Evolutionary conservation across 1,140 invertebrate genomes (phyloP).

Genomic region (Manduca sexta): DNA sequence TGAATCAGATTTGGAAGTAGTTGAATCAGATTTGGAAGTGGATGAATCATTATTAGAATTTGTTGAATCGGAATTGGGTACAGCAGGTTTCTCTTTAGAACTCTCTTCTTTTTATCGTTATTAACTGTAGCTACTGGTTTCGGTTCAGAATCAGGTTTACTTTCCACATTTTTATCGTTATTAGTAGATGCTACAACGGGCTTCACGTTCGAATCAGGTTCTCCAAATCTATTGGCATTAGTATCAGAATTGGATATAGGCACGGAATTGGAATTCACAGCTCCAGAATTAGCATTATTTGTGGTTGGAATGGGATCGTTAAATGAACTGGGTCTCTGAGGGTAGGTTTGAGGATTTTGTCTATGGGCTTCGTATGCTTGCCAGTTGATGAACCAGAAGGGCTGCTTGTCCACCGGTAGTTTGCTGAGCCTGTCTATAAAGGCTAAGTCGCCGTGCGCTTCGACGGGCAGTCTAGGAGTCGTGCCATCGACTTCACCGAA

Average conservation of each 20-base stretch:
- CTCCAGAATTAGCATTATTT: neutral
- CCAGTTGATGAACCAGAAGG: constrained; percentile 74
- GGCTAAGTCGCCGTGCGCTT: constrained; percentile 66
- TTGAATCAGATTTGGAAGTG: no score
- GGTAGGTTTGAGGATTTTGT: constrained; percentile 51
- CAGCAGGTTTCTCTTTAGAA: no score
- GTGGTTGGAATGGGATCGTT: constrained; percentile 11
- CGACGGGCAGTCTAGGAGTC: constrained; percentile 41
- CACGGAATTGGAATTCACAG: neutral
- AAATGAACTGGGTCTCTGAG: constrained; percentile 42
- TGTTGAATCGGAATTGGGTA: no score
- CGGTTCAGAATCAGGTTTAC: constrained; percentile 11
- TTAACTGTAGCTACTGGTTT: no score
- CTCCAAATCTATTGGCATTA: constrained; percentile 2
- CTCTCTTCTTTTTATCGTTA: no score
- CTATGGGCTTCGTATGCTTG: constrained; percentile 43
- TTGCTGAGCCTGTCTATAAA: constrained; percentile 65
- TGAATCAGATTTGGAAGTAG: no score
- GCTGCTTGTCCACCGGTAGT: constrained; percentile 68
- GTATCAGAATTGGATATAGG: constrained; percentile 5
- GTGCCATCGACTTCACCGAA: constrained; percentile 44
- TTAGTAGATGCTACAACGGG: neutral
- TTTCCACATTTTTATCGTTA: no score
- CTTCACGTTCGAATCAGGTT: constrained; percentile 23
- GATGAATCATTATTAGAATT: no score